Conservation (phyloP, 2,113 vertebrate species). For the Choloepus hoffmanni region DNA sequence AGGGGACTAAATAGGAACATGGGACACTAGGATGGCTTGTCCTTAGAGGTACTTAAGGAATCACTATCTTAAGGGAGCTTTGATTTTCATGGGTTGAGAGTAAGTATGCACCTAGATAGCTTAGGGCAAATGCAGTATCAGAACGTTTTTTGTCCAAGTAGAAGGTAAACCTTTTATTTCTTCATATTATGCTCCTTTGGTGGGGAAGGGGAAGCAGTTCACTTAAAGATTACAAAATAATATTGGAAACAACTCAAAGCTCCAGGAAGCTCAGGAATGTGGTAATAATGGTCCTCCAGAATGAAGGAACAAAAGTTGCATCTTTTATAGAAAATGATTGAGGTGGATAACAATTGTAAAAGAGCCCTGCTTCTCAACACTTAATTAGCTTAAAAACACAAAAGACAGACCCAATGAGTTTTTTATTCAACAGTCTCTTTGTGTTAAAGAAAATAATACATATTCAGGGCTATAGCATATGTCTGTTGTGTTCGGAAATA, state of each 20-base stretch:
- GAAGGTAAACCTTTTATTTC: constrained; percentile 9
- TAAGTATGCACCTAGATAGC: not conserved
- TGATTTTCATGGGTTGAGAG: not conserved
- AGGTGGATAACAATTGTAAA: constrained; percentile 5
- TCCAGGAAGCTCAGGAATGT: not conserved
- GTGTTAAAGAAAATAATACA: constrained; percentile 68
- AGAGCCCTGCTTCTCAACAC: constrained; percentile 47
- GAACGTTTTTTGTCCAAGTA: not conserved
- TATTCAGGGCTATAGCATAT: constrained; percentile 42
- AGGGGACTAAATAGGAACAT: not conserved
- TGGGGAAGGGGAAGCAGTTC: not conserved
- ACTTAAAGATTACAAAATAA: not conserved
- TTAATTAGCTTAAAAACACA: constrained; percentile 77
- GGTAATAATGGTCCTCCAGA: not conserved
- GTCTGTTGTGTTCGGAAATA: constrained; percentile 60
- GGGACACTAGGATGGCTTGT: not conserved
- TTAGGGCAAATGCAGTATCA: constrained; percentile 6
- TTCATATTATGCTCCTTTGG: not conserved
- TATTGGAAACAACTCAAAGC: not conserved
- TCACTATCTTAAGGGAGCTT: not conserved
- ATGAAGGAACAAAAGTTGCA: not conserved
- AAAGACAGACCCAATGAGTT: constrained; percentile 72
- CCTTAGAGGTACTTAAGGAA: not conserved
- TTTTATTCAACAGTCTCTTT: constrained; percentile 74
- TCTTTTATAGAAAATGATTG: constrained; percentile 58